Base-by-base conservation (phyloP, 2,797 vertebrate genomes). In the Halcyon chelicuti region DNA sequence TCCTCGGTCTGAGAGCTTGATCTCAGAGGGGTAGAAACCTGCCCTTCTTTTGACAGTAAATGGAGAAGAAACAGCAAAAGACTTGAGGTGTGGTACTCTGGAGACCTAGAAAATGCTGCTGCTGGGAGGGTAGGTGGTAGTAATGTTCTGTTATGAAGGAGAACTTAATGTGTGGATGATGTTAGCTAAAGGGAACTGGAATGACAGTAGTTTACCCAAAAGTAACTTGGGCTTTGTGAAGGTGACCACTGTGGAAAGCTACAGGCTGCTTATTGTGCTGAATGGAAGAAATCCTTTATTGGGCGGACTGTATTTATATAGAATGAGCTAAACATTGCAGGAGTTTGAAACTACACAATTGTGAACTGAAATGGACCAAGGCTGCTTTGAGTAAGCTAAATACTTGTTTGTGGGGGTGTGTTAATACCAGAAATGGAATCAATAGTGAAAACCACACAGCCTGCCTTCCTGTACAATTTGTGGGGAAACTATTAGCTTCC, bases 401-500 rank as follows among this genome's bases (percentile, higher is more conserved):
- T 79, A 31, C 17, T 88, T 85, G 51, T 49, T 90, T 76, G 47
- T 61, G 49, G 37, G 62, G 39, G 28, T n/a, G 6, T 55, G 22
- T 87, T 94, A 71, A 54, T 81, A 88, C 10, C 0, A 3, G 86
- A 65, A 80, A 51, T 35, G 7, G 71, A 96, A 95, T 92, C 94
- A 96, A 94, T 7, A 65, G 49, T 94, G 75, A 90, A 82, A 94
- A 55, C 6, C 58, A 54, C 44, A 46, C 19, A 85, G 77, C 52
- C 74, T 88, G 91, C 68, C 61, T 95, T 95, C 90, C 86, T 95
- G 57, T 91, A 74, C 49, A 31, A 28, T 92, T 87, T 87, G 80
- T 65, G 68, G 65, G 70, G 86, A 83, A 92, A 77, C 61, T 84
- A 21, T 80, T 73, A 77, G 84, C 92, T 94, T 96, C 93, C 96